Base-by-base conservation (phyloP, 1,140 invertebrate species). In the Pseudachorutes palmiensis region DNA sequence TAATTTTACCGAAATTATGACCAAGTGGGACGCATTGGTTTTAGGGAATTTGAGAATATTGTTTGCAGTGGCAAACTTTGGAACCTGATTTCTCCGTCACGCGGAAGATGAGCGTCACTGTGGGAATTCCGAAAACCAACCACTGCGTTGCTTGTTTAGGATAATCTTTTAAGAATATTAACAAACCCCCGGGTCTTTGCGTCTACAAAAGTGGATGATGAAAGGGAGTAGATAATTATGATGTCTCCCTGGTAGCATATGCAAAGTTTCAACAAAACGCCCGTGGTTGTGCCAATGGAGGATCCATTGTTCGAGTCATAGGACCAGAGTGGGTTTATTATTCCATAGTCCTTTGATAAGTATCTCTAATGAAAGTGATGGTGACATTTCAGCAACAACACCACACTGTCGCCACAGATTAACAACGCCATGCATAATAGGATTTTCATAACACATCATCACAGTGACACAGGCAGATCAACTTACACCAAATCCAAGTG, bases 401-500 rank as follows among this genome's bases (percentile, higher is more conserved):
- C 9, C 9, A 45, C 36, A 12, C 36, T 19, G 19, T 19, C 36
- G 19, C 36, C 36, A 45, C 36, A 19, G 9, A 19, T 45, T 9
- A 45, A 45, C 9, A 19, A 45, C 36, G 36, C 9, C 9, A 45
- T 12, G 9, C 9, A 45, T 45, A 45, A 12, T 9, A 45, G 9
- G 19, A 45, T 45, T 45, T 45, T 14, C 9, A 55, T 12, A 19
- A 55, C 24, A 41, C 36, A 19, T 41, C 24, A 14, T 55, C 36
- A 19, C 19, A 45, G 19, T 45, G 36, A 19, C 9, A 55, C 51
- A 19, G 5, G 24, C 5, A 55, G 12, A 55, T 55, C 51, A 55
- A 55, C 51, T 55, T 55, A 55, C 51, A 55, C 51, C 12, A 55
- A 22, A 24, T 55, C 51, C 51, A 55, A 55, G 24, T 55, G 51